A percentile compares a stretch with the other conserved stretches of the same genome.
phyloP scores from a whole-genome alignment of 2,888 invertebrate species.

The Eristalinus sepulchralis region DNA sequence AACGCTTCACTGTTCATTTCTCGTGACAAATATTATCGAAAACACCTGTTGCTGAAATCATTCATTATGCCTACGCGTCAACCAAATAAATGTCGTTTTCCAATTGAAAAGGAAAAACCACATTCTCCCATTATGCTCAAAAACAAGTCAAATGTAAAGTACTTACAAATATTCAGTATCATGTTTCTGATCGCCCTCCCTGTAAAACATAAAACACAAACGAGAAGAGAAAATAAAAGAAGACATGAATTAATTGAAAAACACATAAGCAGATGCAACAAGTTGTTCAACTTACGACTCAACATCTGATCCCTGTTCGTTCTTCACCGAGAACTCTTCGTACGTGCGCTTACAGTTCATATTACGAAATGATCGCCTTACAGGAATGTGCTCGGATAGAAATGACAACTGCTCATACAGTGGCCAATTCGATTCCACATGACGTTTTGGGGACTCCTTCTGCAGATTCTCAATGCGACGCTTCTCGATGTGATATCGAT shows the following conservation, averaged over 20 bases:
- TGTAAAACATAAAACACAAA: conserved; percentile 18
- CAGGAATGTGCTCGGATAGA: conserved; percentile 74
- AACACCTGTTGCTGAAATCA: not conserved
- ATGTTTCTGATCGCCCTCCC: conserved; percentile 40
- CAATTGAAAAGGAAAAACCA: not conserved
- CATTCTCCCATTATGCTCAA: not conserved
- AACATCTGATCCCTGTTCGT: conserved; percentile 40
- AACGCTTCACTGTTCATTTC: not conserved
- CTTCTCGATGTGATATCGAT: conserved; percentile 76
- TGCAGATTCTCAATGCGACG: conserved; percentile 73
- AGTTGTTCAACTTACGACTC: conserved; percentile 48
- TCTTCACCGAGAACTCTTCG: conserved; percentile 46
- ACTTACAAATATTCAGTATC: conserved; percentile 51
- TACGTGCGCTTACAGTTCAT: conserved; percentile 49
- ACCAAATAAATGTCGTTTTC: not conserved
- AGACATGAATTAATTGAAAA: not conserved
- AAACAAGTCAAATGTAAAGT: not conserved
- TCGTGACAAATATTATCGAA: not conserved
- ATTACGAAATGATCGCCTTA: conserved; percentile 73
- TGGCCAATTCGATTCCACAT: conserved; percentile 74
- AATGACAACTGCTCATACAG: conserved; percentile 74
- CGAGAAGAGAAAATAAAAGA: not conserved
- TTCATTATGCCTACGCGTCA: not conserved
- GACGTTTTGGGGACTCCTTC: conserved; percentile 59
- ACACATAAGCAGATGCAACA: conserved; percentile 4